Base-by-base conservation (phyloP, 1,140 invertebrate species). In the Sminthurinus signatus region DNA sequence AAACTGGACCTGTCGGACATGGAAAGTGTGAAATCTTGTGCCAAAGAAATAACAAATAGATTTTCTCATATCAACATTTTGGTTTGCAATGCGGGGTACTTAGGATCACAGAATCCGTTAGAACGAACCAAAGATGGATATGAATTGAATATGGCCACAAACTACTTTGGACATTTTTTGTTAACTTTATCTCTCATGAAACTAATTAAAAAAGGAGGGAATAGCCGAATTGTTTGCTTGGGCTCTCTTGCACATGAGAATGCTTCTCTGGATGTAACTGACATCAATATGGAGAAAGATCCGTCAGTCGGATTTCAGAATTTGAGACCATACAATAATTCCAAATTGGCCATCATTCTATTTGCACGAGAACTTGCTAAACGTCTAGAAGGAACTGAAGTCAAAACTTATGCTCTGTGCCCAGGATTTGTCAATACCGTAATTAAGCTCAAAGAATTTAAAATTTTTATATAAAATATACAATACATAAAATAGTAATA, bases 351-450 rank as follows among this genome's bases (percentile, higher is more conserved):
- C 5, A 75, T 76, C 31, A 70, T 74, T 10, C 62, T 78, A 1
- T 75, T 78, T 48, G 70, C 73, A 14, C 72, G 70, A 28, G 72
- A 76, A 55, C 64, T 78, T n/a, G 70, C 72, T 2, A 73, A 73
- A 36, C 69, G 72, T 8, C 57, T 75, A 1, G 43, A 75, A 67
- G 76, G 73, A 61, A 70, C 73, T 25, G 74, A 75, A 52, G 74
- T 82, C 0, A 76, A 73, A 23, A 76, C 79, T 25, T 80, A 81
- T 70, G 72, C 75, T 48, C 71, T 78, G 19, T 78, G 80, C 63
- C 82, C 82, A 23, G 82, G 82, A 2, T 74, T 81, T 44, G 78
- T 78, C 15, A 76, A 76, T 42, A 80, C 80, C 4, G n/a, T n/a
- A n/a, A n/a, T n/a, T n/a, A 75, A 78, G 4, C 74, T 81, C 4